Percentiles rank a stretch among this genome's conserved stretches.
Evolutionary conservation across 2,113 vertebrate genomes (phyloP).

Genomic region (Typhlomys cinereus): DNA sequence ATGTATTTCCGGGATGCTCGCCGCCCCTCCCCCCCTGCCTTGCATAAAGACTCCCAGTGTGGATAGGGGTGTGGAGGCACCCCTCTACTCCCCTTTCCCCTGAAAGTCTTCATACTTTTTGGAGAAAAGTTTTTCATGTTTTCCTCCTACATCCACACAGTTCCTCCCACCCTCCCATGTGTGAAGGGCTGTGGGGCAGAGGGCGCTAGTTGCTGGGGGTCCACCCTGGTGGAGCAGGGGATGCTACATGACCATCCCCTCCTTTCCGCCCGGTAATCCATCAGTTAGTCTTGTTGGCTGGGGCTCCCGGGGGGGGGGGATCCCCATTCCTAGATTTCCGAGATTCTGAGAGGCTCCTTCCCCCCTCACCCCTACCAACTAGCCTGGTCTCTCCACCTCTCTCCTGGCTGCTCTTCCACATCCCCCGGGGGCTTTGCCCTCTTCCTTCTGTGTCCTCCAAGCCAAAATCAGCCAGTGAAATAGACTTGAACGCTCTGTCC

Average conservation of each 20-base stretch:
- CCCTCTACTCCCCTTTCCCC: neutral
- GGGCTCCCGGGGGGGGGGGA: too few relatives aligned
- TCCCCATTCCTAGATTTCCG: too few relatives aligned
- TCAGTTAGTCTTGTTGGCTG: conserved; percentile 66
- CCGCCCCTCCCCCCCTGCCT: neutral
- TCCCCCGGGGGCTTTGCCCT: too few relatives aligned
- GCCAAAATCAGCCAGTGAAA: too few relatives aligned
- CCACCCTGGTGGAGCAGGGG: conserved; percentile 68
- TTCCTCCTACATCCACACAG: neutral
- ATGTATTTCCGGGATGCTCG: neutral
- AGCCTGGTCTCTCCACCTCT: too few relatives aligned
- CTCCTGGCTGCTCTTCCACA: neutral
- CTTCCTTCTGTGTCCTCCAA: too few relatives aligned
- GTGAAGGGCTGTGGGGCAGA: neutral
- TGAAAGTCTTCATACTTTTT: neutral
- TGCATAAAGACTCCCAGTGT: neutral
- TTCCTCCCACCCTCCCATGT: neutral
- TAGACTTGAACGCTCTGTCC: too few relatives aligned
- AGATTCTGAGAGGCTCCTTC: too few relatives aligned
- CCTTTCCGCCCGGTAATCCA: conserved; percentile 48
- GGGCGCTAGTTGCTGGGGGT: too few relatives aligned
- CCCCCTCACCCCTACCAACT: neutral
- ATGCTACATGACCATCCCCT: conserved; percentile 1
- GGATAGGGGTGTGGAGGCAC: neutral
- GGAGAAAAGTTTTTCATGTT: neutral